Base-by-base conservation (phyloP, 2,888 invertebrate genomes). In the Liposcelis brunnea region DNA sequence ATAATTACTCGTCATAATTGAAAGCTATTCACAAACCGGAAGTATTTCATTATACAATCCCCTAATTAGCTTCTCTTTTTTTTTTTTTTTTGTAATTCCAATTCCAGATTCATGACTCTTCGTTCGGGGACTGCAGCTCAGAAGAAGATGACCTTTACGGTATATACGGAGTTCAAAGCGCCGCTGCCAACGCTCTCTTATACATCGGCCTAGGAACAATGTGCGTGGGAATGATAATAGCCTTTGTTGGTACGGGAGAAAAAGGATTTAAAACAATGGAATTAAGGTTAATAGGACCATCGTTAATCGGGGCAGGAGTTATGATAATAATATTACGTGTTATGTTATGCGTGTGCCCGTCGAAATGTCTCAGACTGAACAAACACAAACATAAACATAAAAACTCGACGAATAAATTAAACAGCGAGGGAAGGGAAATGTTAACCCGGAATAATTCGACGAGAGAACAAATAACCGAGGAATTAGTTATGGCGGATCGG, bases 171-270 rank as follows among this genome's bases (percentile, higher is more conserved):
- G 52, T 49, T 54, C 79, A 82, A 53, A 83, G 81, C 67, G 83
- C 84, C 43, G 83, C 84, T 51, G 85, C 85, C 53, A 80, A 80
- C 61, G 78, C 84, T 51, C 73, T 87, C 52, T 73, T 89, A 46
- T 87, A 87, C 65, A 82, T 86, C 43, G 87, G 87, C 46, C 72
- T 89, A 53, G 83, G 80, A 53, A 81, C 79, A 18, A 77, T 85
- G 49, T 82, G 86, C 18, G 69, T 87, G 54, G 89, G 87, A 47
- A 75, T 85, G 57, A 81, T 87, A 55, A 83, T 87, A 56, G 83
- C 84, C 61, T 86, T 87, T 68, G 86, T 87, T 52, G 87, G 86
- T 55, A 84, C 86, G 52, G 87, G 87, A 58, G 87, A 87, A 68
- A 85, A 86, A 67, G 73, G 77, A 66, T 86, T 80, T 74, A 84